Percentiles rank a stretch among this genome's conserved stretches.
Conservation (phyloP, 1,140 invertebrate genomes). For the Penaeus chinensis region DNA sequence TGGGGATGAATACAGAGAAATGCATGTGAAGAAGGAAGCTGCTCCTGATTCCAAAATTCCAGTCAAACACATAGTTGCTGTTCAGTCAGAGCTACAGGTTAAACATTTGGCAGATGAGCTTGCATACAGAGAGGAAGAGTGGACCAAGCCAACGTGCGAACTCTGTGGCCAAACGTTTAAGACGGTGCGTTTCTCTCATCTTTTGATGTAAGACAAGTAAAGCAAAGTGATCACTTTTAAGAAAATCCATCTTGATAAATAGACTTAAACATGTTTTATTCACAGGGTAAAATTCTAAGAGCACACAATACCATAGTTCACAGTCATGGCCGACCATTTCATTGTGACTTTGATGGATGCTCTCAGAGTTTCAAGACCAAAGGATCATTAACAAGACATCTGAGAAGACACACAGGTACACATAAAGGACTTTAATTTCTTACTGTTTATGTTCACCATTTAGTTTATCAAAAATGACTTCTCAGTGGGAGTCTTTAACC, state of each 20-base stretch:
- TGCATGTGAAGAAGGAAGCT: no score
- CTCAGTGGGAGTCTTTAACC: no score
- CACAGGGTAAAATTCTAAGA: constrained; percentile 23
- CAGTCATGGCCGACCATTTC: constrained; percentile 30
- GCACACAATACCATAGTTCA: constrained; percentile 31
- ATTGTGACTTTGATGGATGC: constrained; percentile 26
- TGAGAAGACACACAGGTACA: constrained; percentile 34
- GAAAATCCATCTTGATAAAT: no score
- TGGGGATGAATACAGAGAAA: no score
- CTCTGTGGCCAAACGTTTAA: constrained; percentile 36
- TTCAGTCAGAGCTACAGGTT: neutral
- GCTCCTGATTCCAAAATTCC: neutral
- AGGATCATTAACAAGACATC: constrained; percentile 27
- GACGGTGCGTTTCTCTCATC: constrained; percentile 5
- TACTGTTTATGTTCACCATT: neutral
- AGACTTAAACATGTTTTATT: neutral
- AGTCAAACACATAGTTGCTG: constrained; percentile 22
- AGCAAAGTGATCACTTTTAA: no score
- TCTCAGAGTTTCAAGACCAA: constrained; percentile 32
- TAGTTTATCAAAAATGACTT: no score
- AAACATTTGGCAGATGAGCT: neutral
- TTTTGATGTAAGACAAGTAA: no score
- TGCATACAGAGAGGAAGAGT: neutral
- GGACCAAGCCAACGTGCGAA: constrained; percentile 4
- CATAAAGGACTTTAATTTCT: no score